Evolutionary conservation across 2,888 invertebrate species (phyloP).

Genomic region (Tachina fera): DNA sequence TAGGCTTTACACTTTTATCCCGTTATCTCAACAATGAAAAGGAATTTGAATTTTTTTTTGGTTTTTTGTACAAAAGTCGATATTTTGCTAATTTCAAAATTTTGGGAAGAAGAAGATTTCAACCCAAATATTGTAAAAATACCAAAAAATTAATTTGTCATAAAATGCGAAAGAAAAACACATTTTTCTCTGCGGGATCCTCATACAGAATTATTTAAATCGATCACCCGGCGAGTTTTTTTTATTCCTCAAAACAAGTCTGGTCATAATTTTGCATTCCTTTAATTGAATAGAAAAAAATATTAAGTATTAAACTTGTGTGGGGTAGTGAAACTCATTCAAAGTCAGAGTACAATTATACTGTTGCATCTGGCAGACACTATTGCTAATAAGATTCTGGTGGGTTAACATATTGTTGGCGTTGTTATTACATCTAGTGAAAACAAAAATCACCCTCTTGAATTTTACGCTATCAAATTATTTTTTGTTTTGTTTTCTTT

Average conservation of each 20-base stretch:
- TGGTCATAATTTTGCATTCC: background rate
- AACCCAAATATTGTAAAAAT: too few species aligned
- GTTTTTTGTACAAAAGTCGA: too few species aligned
- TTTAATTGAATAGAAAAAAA: constrained; percentile 22
- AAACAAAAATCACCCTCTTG: constrained; percentile 72
- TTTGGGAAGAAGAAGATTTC: too few species aligned
- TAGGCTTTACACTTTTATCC: too few species aligned
- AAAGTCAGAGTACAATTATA: constrained; percentile 34
- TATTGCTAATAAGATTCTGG: constrained; percentile 75
- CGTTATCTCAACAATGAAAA: too few species aligned
- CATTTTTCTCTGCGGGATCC: too few species aligned
- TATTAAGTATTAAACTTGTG: background rate
- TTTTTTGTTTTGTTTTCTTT: constrained; percentile 68
- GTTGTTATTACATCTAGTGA: constrained; percentile 67
- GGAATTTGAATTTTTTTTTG: too few species aligned
- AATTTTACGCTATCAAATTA: constrained; percentile 74
- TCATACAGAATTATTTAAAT: too few species aligned
- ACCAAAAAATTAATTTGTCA: too few species aligned
- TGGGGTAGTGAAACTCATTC: constrained; percentile 37
- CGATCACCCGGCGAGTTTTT: background rate
- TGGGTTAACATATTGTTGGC: constrained; percentile 82
- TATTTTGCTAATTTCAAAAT: too few species aligned
- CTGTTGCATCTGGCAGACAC: constrained; percentile 45
- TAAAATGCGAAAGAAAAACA: too few species aligned
- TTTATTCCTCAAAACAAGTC: background rate